These are phyloP conservation scores for Gadus macrocephalus DNA, from an alignment of 2,113 vertebrate species.

Conservation along the genomic window DNA sequence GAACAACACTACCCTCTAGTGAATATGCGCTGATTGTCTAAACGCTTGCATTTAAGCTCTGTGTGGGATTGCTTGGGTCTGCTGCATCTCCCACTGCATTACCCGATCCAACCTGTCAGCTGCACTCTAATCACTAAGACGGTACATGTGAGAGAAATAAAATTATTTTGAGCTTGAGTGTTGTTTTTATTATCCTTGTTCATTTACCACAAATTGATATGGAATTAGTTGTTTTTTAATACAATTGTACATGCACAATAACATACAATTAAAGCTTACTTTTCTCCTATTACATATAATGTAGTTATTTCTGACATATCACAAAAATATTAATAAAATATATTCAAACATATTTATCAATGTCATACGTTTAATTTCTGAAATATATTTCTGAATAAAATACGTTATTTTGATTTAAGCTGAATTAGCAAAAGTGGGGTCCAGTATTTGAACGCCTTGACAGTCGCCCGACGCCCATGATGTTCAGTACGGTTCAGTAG, in stretches of 20 bases:
- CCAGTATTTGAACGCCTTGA: too few species aligned
- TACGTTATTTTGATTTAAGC: background rate
- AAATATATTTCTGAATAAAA: too few species aligned
- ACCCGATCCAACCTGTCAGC: conserved; percentile 71
- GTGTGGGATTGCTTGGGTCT: conserved; percentile 76
- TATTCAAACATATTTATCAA: too few species aligned
- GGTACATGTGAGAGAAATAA: conserved; percentile 90
- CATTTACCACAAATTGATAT: background rate
- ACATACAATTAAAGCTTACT: too few species aligned
- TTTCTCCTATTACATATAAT: too few species aligned
- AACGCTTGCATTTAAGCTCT: conserved; percentile 67
- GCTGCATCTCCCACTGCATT: conserved; percentile 69
- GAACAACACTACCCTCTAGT: conserved; percentile 42
- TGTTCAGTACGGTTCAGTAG: background rate
- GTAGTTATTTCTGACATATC: background rate
- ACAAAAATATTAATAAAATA: too few species aligned
- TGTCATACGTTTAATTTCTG: too few species aligned
- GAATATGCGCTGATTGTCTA: conserved; percentile 44
- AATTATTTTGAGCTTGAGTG: conserved; percentile 89
- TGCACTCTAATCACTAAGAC: conserved; percentile 77
- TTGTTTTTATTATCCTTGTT: conserved; percentile 2
- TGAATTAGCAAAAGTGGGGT: background rate
- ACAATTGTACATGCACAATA: too few species aligned
- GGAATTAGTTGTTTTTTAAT: background rate
- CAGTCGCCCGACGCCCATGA: background rate